Base-by-base conservation (phyloP, 2,113 vertebrate species). In the Tupaia chinensis region DNA sequence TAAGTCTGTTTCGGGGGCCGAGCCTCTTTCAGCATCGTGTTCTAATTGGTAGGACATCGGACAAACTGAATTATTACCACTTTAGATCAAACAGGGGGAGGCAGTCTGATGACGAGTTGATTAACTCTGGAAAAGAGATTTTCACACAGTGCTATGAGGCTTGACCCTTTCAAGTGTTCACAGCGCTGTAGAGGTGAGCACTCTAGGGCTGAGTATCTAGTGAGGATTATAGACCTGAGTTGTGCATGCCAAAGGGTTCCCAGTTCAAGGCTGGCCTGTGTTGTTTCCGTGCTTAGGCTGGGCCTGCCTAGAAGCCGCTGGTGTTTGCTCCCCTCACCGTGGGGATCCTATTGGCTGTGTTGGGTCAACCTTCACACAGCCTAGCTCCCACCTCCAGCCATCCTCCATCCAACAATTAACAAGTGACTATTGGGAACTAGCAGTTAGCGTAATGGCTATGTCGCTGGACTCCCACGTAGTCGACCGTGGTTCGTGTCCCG, bases 271-370 rank as follows among this genome's bases (percentile, higher is more conserved):
- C 4, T n/a, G 22, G 11, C 15, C 10, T 61, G 19, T 7, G 61
- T 14, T 61, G 16, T 73, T 17, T 60, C 44, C 34, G 1, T 25
- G 0, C 85, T 65, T 72, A 29, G 83, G 44, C 4, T n/a, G 14
- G 86, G 56, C 29, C 58, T 27, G 25, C 27, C 0, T 25, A 13
- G n/a, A n/a, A 58, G 25, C 6, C 11, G 0, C 79, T 3, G 19
- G 9, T 10, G 20, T 69, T n/a, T 4, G 9, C 83, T 9, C 6
- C 4, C 0, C 1, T 32, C 15, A 11, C 85, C 81, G 70, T 15
- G 92, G 54, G 66, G 13, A 19, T 3, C 25, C 70, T 2, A 3
- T 11, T 14, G 3, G 0, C 61, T 1, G 0, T 1, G 0, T 14
- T 27, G 10, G 13, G 13, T 29, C 69, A 14, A 0, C 14, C 13